Evolutionary conservation across 2,113 vertebrate genomes (phyloP).

Genomic region (Hypomesus transpacificus): DNA sequence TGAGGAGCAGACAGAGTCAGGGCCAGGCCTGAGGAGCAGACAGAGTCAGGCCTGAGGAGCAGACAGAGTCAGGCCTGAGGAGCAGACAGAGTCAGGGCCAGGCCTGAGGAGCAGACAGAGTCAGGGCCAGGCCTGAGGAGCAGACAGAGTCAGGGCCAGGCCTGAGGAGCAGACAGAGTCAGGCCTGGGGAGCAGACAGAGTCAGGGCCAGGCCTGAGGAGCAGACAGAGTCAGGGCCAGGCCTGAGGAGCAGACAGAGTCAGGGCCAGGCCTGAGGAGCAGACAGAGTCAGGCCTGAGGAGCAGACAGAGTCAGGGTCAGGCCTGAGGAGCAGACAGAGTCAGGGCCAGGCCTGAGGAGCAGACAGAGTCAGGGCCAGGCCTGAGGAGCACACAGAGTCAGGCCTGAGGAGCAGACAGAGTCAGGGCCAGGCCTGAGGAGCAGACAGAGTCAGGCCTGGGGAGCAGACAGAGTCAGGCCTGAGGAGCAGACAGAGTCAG

Average conservation of each 20-base stretch:
- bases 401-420: not conserved
- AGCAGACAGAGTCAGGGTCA: not conserved
- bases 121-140: not conserved
- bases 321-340: not conserved
- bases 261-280: not conserved
- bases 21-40: not conserved
- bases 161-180: not conserved
- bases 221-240: no score
- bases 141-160: not conserved
- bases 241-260: not conserved
- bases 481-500: not conserved
- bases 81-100: no score
- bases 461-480: not conserved
- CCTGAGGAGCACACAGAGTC: not conserved
- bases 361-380: not conserved
- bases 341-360: not conserved
- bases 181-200: no score
- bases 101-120: no score
- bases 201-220: conserved; percentile 82
- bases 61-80: no score
- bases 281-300: no score
- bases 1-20: not conserved
- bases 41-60: not conserved
- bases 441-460: not conserved
- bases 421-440: not conserved